These are phyloP conservation scores for Drepanosiphum platanoidis DNA, from an alignment of 2,888 invertebrate species.

Conservation along the genomic window DNA sequence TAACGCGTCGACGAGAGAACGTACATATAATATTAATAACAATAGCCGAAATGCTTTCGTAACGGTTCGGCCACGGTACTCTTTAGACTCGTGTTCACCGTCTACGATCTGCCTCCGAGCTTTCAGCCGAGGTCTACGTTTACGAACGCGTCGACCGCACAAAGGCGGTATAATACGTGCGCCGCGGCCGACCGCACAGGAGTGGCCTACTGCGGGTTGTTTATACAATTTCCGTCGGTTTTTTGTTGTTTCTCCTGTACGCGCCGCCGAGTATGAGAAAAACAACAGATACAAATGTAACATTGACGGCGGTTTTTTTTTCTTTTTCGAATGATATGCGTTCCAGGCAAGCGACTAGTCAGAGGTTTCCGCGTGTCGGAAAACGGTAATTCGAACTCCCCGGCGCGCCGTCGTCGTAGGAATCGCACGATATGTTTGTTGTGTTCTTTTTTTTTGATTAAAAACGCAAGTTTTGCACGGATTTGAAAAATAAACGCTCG, in stretches of 20 bases:
- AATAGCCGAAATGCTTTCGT: constrained; percentile 42
- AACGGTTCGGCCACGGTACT: constrained; percentile 24
- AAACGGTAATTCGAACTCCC: too few relatives aligned
- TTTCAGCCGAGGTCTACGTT: background rate
- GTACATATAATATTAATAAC: constrained; percentile 24
- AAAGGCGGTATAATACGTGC: background rate
- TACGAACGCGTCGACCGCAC: background rate
- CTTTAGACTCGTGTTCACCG: constrained; percentile 16
- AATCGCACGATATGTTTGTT: too few relatives aligned
- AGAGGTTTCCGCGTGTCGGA: too few relatives aligned
- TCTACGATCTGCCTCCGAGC: background rate
- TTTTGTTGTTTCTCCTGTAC: background rate
- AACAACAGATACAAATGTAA: constrained; percentile 4
- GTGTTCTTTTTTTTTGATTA: too few relatives aligned
- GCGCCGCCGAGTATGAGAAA: background rate
- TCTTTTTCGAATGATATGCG: too few relatives aligned
- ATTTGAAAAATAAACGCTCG: too few relatives aligned
- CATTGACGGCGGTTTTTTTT: too few relatives aligned
- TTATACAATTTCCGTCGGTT: background rate
- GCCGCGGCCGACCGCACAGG: too few relatives aligned
- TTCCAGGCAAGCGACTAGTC: too few relatives aligned
- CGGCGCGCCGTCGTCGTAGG: too few relatives aligned
- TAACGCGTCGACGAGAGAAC: background rate
- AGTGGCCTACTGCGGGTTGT: too few relatives aligned
- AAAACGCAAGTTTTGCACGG: too few relatives aligned